Base-by-base conservation (phyloP, 2,113 vertebrate species). In the Ellobius talpinus region DNA sequence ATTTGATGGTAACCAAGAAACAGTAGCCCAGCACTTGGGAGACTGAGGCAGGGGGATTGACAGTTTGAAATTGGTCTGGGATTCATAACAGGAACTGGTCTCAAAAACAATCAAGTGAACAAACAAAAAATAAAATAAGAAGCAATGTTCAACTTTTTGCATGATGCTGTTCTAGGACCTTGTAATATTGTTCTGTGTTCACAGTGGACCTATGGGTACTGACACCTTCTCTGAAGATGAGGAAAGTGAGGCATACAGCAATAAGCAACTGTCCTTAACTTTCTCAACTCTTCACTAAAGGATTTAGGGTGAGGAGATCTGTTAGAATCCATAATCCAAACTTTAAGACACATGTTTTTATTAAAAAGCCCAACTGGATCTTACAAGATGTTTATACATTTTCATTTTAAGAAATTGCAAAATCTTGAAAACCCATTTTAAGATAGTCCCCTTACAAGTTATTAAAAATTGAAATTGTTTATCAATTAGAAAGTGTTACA, bases 341-440 rank as follows among this genome's bases (percentile, higher is more conserved):
- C 36, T 66, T 19, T 3, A 52, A 93, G 31, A 65, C 47, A 78
- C n/a, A 26, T 74, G 36, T 87, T 92, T 93, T 61, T 61, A 84
- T 42, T 63, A 63, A 84, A 42, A 84, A 42, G 39, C 61, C 29
- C 42, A 12, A 58, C 6, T 63, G 55, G 16, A 42, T 93, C 31
- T 95, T 94, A 52, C 21, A 79, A 70, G 79, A 76, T 36, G 23
- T 91, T 96, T 91, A 61, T 63, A 72, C 78, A 94, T 68, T 91
- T 96, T 85, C 55, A 85, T 90, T 91, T 96, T 90, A 84, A 92
- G 65, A 86, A 65, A n/a, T 82, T 33, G 29, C 24, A 90, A 95
- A 93, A 47, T 92, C 90, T 85, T 76, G 79, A 96, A 93, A 95
- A 90, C 19, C 78, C 63, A 85, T 45, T 90, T 97, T 95, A 76